Evolutionary conservation across 1,140 invertebrate species (phyloP), one percentile per base, ranked within the genome.

Genomic region (Drosophila fuyamai): DNA sequence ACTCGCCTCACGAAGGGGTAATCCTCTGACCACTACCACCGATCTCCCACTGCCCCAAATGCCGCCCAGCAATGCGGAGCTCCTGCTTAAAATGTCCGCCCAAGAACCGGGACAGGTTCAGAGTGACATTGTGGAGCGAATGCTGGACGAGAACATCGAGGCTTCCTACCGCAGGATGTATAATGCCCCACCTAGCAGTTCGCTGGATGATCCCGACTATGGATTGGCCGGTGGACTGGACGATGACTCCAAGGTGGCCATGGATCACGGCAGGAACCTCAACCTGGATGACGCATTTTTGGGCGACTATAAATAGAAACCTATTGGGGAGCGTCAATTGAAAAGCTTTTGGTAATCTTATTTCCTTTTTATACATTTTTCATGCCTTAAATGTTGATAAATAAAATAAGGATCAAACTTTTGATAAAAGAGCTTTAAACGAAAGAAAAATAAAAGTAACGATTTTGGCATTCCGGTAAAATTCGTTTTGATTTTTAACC

Each of bases 81-180:
- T 63, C 0, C 47, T 76, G 12, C 46, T 66, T 4, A 66, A 63
- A n/a, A 44, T 59, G 47, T 16, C 36, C 12, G 29, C 12, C 12
- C 56, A 8, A 16, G 65, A 61, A 44, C 18, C 54, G 16, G 58
- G 36, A 2, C 47, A 55, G 9, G 53, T 16, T 5, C 67, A 53
- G 13, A 68, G 55, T 4, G 79, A 91, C 50, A 79, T 91, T 75
- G 91, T 92, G 0, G 91, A 92, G 46, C 88, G 91, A 12, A 65
- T 92, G 65, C 23, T 92, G 18, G 91, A 92, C 41, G 91, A 91
- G 12, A 92, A 92, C 43, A 92, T 92, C 6, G 77, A 85, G 10
- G 88, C 85, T 4, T 92, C 91, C 0, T 89, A 82, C 46, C 86
- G 86, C 0, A 60, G 75, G 51, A 92, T 92, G 90, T 81, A 85